Base-by-base conservation (phyloP, 2,113 vertebrate species). In the Oncorhynchus mykiss region DNA sequence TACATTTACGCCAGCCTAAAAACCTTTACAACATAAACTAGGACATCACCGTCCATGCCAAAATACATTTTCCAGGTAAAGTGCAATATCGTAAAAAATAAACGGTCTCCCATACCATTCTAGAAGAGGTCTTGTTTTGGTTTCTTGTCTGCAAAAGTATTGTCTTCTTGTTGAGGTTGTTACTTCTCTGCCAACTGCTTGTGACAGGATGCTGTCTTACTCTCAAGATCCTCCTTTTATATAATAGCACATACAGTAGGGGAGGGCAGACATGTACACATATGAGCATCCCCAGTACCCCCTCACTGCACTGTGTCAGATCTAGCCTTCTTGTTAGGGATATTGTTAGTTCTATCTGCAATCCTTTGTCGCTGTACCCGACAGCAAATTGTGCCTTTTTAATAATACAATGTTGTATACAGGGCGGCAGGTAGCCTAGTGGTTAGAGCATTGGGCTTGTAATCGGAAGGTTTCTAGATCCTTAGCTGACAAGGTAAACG, bases 51-150 rank as follows among this genome's bases (percentile, higher is more conserved):
- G 7, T 9, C 14, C 16, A 20, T 68, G 7, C 29, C 3, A 20
- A n/a, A 48, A 70, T 9, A 45, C 20, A 39, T 3, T 78, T 70
- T 67, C 83, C 25, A 72, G 45, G 3, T 25, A 27, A 29, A 77
- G 72, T 62, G 72, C 4, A 3, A 76, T 12, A 67, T 71, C 29
- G 82, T 85, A 81, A 54, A 54, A 65, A 81, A 62, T 8, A 73
- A 78, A 74, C 39, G 39, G 9, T 71, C 74, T 82, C 29, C 79
- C 91, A 80, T 88, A 92, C 91, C 91, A 92, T 92, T 85, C 27
- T 88, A 24, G 71, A 69, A 73, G 67, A 60, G 45, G 82, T 73
- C 39, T 48, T 60, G 67, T 67, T 65, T 45, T 11, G 39, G 39
- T 45, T 45, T 45, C 39, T 70, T 70, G 64, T 39, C 45, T 77